Conservation (phyloP, 2,888 invertebrate genomes). For the Ametastegia equiseti region DNA sequence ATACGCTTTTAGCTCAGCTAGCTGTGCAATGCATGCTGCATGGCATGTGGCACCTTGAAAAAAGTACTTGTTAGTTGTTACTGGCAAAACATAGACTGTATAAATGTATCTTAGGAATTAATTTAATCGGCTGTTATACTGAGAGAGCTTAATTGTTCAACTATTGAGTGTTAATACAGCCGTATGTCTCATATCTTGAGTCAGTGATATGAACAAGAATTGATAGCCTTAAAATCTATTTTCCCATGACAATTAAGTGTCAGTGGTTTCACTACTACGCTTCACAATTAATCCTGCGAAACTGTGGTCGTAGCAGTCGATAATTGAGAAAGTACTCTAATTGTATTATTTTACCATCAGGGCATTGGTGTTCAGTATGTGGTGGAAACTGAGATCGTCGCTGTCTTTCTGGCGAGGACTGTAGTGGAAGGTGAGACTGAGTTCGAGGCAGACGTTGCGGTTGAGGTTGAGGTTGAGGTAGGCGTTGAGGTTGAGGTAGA, state of each 20-base stretch:
- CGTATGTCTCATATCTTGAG: not conserved
- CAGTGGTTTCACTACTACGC: not conserved
- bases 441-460: not conserved
- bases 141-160: not conserved
- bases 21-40: not conserved
- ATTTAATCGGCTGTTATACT: not conserved
- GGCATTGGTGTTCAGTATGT: not conserved
- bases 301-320: not conserved
- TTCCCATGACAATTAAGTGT: not conserved
- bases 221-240: not conserved
- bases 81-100: not conserved
- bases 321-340: not conserved
- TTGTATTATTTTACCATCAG: not conserved
- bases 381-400: not conserved
- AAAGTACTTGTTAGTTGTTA: not conserved
- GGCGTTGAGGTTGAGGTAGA: not conserved
- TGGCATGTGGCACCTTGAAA: not conserved
- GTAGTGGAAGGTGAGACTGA: not conserved
- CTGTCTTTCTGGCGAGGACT: too few species aligned
- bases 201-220: not conserved
- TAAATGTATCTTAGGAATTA: not conserved
- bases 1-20: not conserved
- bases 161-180: not conserved
- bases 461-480: not conserved
- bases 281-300: not conserved